These are phyloP conservation scores for Gobionotothen gibberifrons DNA, from an alignment of 2,797 vertebrate species.

Conservation along the genomic window DNA sequence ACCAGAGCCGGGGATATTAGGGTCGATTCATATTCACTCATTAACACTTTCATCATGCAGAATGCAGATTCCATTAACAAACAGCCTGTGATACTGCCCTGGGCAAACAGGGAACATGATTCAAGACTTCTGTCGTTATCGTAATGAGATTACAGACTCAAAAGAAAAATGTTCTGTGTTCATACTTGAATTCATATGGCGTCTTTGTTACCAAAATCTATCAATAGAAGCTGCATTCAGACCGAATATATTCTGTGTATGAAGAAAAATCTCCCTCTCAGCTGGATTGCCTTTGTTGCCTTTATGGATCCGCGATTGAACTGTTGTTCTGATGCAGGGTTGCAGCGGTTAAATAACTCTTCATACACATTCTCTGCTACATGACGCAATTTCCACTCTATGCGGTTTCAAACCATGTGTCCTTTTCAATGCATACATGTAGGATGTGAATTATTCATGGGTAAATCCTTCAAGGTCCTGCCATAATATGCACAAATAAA, in stretches of 20 bases:
- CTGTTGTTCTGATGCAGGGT: constrained; percentile 10
- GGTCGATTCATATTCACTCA: constrained; percentile 53
- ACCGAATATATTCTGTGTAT: neutral
- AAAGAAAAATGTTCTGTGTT: constrained; percentile 4
- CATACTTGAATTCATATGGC: constrained; percentile 2
- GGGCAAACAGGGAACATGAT: constrained; percentile 38
- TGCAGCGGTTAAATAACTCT: constrained; percentile 28
- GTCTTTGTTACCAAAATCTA: neutral
- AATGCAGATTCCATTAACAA: constrained; percentile 68
- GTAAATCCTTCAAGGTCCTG: constrained; percentile 26
- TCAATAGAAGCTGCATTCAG: neutral
- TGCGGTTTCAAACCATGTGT: constrained; percentile 30
- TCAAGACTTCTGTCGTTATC: constrained; percentile 37
- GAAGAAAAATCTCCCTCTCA: constrained; percentile 15
- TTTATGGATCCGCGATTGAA: constrained; percentile 32
- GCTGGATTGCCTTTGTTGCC: constrained; percentile 14
- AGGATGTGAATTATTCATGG: constrained; percentile 67
- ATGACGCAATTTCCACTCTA: constrained; percentile 19
- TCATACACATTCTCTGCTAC: constrained; percentile 24
- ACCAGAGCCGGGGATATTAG: constrained; percentile 46
- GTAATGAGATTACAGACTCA: constrained; percentile 38
- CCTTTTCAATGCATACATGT: constrained; percentile 28
- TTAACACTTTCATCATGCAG: constrained; percentile 66
- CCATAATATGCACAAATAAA: constrained; percentile 45
- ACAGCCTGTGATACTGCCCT: constrained; percentile 50